phyloP scores from a whole-genome alignment of 1,140 invertebrate genomes.

The Vanessa tameamea region DNA sequence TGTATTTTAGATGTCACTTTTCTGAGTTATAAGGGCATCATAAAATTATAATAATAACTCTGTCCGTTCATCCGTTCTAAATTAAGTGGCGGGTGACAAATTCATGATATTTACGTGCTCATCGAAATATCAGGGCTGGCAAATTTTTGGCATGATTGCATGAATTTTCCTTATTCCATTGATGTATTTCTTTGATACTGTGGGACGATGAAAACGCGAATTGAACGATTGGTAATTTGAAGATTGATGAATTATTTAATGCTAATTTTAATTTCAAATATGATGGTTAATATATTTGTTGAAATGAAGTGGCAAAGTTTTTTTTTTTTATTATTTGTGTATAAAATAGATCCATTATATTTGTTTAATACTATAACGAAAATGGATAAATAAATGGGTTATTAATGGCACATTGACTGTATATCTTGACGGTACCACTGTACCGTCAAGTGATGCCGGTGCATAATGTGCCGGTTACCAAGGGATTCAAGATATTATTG shows the following conservation, averaged over 20 bases:
- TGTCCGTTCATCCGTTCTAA: constrained; percentile 48
- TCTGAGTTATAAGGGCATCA: constrained; percentile 33
- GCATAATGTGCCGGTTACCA: too few species aligned
- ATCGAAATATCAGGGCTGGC: constrained; percentile 50
- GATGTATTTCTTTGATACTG: constrained; percentile 12
- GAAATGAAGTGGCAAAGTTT: too few species aligned
- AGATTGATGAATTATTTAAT: constrained; percentile 10
- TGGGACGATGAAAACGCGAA: neutral
- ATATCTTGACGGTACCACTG: too few species aligned
- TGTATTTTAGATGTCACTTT: constrained; percentile 18
- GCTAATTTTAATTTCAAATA: neutral
- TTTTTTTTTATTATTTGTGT: too few species aligned
- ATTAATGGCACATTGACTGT: too few species aligned
- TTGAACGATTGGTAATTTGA: constrained; percentile 18
- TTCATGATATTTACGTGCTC: constrained; percentile 58
- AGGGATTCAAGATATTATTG: too few species aligned
- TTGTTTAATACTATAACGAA: too few species aligned
- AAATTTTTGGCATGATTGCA: constrained; percentile 5
- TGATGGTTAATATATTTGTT: too few species aligned
- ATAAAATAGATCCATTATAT: too few species aligned
- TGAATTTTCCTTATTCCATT: constrained; percentile 21
- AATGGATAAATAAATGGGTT: too few species aligned
- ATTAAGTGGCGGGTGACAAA: constrained; percentile 63
- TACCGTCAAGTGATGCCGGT: too few species aligned
- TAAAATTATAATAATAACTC: constrained; percentile 60